Base-by-base conservation (phyloP, 2,113 vertebrate species). In the Platichthys stellatus region DNA sequence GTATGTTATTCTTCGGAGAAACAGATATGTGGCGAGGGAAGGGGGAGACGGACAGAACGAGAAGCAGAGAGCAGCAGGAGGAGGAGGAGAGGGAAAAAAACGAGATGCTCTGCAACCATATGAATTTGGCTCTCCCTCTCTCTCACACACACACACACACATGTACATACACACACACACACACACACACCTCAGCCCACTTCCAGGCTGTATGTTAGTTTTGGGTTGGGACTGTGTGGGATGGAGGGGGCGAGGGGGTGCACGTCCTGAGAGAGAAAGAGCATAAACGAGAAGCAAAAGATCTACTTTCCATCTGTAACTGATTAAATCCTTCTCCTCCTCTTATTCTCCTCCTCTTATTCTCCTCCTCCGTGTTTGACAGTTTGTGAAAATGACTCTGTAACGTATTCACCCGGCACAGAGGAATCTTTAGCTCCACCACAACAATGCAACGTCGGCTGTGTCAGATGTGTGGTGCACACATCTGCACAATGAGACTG, bases 1-100 rank as follows among this genome's bases (percentile, higher is more conserved):
- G 91, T 92, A 89, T 93, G 92, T 93, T 93, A 90, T 92, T 93
- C 89, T 93, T 85, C 69, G 54, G 76, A 88, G 92, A 89, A 91
- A 90, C 81, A 89, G 90, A 93, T 92, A 93, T 18, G 81, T 72
- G 83, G 76, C 69, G 86, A 86, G 78, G 47, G 78, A 78, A 74
- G 56, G 63, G 67, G 66, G 40, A 77, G 82, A 83, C 66, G 66
- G 69, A 76, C 53, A 78, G 74, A 83, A 66, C 76, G 81, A 86
- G 85, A 82, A 77, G 84, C 71, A 71, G 45, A 75, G 80, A 88
- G 80, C 70, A 85, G 81, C 51, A 21, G 53, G 70, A 63, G 74
- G 68, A 11, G 74, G 68, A 11, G 3, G 3, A 54, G 12, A 24
- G 40, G 12, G 5, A 5, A 56, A 21, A 66, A 49, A 78, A 67